Evolutionary conservation across 2,888 invertebrate genomes (phyloP), one percentile per base, ranked within the genome.

Genomic region (Chelonus formosanus): DNA sequence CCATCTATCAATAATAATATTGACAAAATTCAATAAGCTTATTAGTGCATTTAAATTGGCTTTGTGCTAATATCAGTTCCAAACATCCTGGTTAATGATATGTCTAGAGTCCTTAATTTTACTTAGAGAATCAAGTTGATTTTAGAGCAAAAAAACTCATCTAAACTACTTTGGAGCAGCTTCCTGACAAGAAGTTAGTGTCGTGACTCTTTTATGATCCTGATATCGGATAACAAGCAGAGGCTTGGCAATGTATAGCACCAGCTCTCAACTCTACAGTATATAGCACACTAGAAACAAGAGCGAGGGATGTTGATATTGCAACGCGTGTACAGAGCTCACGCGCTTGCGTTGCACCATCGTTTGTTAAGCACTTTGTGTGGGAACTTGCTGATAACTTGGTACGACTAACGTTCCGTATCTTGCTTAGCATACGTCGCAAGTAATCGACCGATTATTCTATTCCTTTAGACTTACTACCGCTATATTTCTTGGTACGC

Each of bases 311-410:
- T 52, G 32, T 10, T 20, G 4, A 44, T 35, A 50, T 60, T 20
- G 44, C 32, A 53, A 32, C 32, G 31, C n/a, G 20, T 53, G 32
- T n/a, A 48, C 43, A 31, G 10, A 20, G 3, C 50, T 20, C n/a
- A 36, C 45, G 34, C 10, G 63, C 34, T 45, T 62, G 47, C 53
- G 20, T 52, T 50, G 44, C 45, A 40, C n/a, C 50, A 45, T 53
- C 40, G 31, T n/a, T n/a, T 48, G 50, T 53, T 32, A 52, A 53
- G 56, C 61, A 53, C 58, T 63, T 63, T 53, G 56, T 66, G 67
- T 62, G 62, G 43, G 62, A 58, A 67, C 52, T 45, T 45, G 47
- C 62, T 67, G 67, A 67, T 67, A 67, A 67, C 58, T 62, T 56
- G 47, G 53, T 32, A 32, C 58, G 47, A 58, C 57, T 67, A 63